Percentiles rank a stretch among this genome's conserved stretches.
Evolutionary conservation across 2,797 vertebrate genomes (phyloP).

Genomic region (Megaceryle alcyon): DNA sequence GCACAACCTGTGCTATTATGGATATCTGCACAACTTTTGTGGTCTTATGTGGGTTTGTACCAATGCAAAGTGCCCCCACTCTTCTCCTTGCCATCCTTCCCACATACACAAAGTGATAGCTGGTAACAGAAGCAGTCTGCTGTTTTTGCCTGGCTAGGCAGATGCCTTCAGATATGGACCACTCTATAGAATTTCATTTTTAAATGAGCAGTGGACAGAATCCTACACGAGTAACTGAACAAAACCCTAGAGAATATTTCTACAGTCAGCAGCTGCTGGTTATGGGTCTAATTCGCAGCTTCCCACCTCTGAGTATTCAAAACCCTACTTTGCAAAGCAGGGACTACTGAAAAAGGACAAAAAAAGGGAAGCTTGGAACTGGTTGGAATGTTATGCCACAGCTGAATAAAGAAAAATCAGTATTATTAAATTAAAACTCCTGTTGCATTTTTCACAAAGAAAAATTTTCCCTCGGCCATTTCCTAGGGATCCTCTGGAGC

Average conservation of each 20-base stretch:
- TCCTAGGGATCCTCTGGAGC: not conserved
- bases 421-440: not conserved
- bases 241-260: not conserved
- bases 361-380: not conserved
- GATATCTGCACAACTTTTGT: not conserved
- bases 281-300: not conserved
- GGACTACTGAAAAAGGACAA: not conserved
- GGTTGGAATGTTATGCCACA: not conserved
- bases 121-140: not conserved
- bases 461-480: not conserved
- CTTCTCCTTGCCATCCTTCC: not conserved
- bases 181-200: not conserved
- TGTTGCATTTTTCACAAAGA: not conserved
- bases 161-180: not conserved
- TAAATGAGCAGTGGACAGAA: not conserved
- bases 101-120: not conserved
- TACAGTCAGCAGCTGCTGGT: not conserved
- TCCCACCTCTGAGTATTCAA: not conserved
- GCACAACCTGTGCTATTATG: not conserved
- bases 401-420: not conserved
- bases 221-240: not conserved
- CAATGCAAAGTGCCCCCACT: not conserved
- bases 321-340: not conserved
- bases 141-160: not conserved
- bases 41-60: not conserved